phyloP scores from a whole-genome alignment of 2,797 vertebrate species.

The Melanotaenia maccullochi region DNA sequence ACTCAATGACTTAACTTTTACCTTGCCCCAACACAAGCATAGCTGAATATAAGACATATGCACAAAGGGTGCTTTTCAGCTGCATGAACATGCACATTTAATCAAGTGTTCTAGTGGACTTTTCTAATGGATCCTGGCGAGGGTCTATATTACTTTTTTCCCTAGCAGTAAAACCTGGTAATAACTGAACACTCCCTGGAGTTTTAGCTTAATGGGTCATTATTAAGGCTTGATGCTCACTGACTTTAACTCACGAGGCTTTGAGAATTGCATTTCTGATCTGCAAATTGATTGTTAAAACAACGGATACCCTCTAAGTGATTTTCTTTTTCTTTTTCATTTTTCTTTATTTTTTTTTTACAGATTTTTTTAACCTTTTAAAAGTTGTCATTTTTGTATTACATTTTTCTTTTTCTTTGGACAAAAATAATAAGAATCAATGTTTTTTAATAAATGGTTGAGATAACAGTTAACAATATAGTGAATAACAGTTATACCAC shows the following conservation, averaged over 20 bases:
- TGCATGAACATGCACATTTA: conserved; percentile 20
- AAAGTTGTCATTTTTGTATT: too few relatives aligned
- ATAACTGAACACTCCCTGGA: conserved; percentile 55
- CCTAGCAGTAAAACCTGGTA: conserved; percentile 39
- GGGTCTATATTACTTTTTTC: conserved; percentile 44
- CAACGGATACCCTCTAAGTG: conserved; percentile 1
- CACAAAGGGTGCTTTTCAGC: conserved; percentile 35
- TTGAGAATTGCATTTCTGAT: conserved; percentile 20
- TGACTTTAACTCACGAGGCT: conserved; percentile 25
- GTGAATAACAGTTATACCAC: not conserved
- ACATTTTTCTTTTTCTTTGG: too few relatives aligned
- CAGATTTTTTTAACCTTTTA: not conserved
- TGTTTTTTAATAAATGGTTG: too few relatives aligned
- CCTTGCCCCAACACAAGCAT: conserved; percentile 49
- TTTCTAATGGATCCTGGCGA: conserved; percentile 37
- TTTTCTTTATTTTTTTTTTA: too few relatives aligned
- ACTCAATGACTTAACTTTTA: conserved; percentile 44
- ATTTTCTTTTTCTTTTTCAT: not conserved
- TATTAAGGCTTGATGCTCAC: conserved; percentile 39
- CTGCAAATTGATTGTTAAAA: conserved; percentile 18
- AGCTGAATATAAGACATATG: conserved; percentile 12
- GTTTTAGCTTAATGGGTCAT: conserved; percentile 46
- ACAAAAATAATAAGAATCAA: too few relatives aligned
- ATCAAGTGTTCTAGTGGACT: conserved; percentile 39
- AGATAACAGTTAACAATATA: too few relatives aligned